Base-by-base conservation (phyloP, 2,888 invertebrate genomes). In the Barypeithes pellucidus region DNA sequence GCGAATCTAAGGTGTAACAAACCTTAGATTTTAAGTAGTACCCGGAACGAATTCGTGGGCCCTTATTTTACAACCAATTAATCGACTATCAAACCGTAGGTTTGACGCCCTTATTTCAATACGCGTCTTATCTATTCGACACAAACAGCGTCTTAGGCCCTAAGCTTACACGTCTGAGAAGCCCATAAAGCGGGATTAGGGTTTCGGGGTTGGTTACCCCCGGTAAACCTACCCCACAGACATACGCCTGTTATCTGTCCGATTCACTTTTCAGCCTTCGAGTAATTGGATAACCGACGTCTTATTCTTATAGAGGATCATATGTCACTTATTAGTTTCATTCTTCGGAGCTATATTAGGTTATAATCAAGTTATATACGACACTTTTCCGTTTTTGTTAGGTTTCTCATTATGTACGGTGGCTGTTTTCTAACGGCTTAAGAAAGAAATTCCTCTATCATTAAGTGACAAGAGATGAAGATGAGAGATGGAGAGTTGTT, bases 251-350 rank as follows among this genome's bases (percentile, higher is more conserved):
- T 54, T 70, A 65, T 70, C 63, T 63, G 70, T 65, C 59, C 63
- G 70, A 70, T 65, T 70, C 63, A 65, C 63, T 68, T 76, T 76
- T 79, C 81, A 75, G 79, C 80, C 75, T 78, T 76, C 65, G 65
- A 78, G 80, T 85, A 85, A 85, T 85, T 84, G 84, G 85, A 85
- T 85, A 82, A 81, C 82, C 78, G 79, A 80, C 80, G 82, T 82
- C 82, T 83, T 82, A 81, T 81, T 82, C 82, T 81, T 80, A 78
- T 82, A 79, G 75, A 76, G 79, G 84, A 84, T 84, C 84, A 80
- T 79, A 80, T 85, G 80, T 84, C 84, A 80, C 81, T 83, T 84
- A 84, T 84, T 82, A 82, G 79, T 78, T 78, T 76, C 78, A 75
- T 80, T 80, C 50, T 39, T 61, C 43, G 41, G 47, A 5, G 61